A percentile compares a stretch with the other conserved stretches of the same genome.
Conservation (phyloP, 2,888 invertebrate species). For the Archips crataeganus region DNA sequence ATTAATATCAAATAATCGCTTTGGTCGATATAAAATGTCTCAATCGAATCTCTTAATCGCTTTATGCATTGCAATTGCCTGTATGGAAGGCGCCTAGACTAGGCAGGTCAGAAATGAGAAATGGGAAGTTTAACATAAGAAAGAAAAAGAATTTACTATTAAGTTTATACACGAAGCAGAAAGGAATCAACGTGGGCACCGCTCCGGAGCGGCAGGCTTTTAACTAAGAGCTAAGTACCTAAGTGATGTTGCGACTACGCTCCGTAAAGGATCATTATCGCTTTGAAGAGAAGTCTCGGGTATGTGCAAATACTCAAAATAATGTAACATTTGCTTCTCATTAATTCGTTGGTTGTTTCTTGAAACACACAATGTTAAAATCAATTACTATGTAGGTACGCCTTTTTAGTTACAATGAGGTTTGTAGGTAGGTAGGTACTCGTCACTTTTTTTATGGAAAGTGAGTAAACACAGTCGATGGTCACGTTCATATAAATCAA, state of each 20-base stretch:
- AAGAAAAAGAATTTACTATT: conserved; percentile 15
- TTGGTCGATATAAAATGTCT: neutral
- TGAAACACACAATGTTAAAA: neutral
- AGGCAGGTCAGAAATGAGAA: neutral
- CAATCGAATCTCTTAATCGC: neutral
- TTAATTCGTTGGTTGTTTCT: neutral
- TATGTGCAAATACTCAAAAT: neutral
- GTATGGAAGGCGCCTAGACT: neutral
- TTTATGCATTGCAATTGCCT: neutral
- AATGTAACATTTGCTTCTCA: neutral
- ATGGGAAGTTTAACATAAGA: conserved; percentile 11
- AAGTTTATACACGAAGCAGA: conserved; percentile 28
- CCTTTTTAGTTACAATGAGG: neutral
- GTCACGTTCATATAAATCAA: neutral
- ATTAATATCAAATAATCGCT: neutral
- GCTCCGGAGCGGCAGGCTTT: conserved; percentile 21
- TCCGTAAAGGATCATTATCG: conserved; percentile 18
- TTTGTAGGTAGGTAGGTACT: neutral
- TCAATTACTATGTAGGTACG: neutral
- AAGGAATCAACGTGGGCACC: conserved; percentile 36
- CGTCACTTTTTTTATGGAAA: neutral
- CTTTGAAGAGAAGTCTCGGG: neutral
- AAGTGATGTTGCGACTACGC: conserved; percentile 17
- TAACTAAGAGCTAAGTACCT: conserved; percentile 14
- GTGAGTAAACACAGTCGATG: neutral